These are phyloP conservation scores for Drosophila austrosaltans DNA, from an alignment of 2,888 invertebrate species.

Conservation along the genomic window DNA sequence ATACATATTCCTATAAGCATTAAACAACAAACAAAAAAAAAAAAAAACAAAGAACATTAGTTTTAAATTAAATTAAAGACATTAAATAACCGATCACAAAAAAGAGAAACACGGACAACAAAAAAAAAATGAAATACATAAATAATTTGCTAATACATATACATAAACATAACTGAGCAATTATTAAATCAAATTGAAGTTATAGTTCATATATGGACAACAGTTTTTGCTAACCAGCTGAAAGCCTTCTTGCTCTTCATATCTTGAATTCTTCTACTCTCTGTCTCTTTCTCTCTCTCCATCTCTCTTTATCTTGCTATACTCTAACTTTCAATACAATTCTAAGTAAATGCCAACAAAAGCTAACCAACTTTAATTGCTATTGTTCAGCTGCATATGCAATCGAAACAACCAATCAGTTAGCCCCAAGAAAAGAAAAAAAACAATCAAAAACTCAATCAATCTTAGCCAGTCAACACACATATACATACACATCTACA, in stretches of 20 bases:
- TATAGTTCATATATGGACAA: constrained; percentile 5
- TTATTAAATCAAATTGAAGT: constrained; percentile 25
- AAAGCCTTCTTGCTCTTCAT: constrained; percentile 18
- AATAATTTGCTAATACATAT: constrained; percentile 31
- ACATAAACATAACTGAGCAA: constrained; percentile 23
- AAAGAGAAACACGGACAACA: constrained; percentile 13
- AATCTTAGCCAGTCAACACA: constrained; percentile 35
- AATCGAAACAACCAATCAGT: constrained; percentile 31
- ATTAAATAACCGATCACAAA: constrained; percentile 16
- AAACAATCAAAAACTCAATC: constrained; percentile 44
- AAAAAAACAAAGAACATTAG: neutral
- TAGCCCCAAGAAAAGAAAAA: constrained; percentile 6
- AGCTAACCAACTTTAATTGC: constrained; percentile 45
- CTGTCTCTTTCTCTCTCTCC: neutral
- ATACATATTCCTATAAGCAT: constrained; percentile 51
- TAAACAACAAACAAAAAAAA: constrained; percentile 27
- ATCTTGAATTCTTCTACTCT: constrained; percentile 1
- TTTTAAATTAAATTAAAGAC: neutral
- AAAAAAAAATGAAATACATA: constrained; percentile 18
- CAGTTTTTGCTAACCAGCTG: constrained; percentile 33
- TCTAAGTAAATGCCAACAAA: constrained; percentile 27
- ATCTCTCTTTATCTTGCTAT: neutral
- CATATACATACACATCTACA: constrained; percentile 15
- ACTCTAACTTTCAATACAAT: neutral
- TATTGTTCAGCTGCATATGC: constrained; percentile 40